Evolutionary conservation across 2,888 invertebrate genomes (phyloP), one percentile per base, ranked within the genome.

Genomic region (Ennomos quercinarius): DNA sequence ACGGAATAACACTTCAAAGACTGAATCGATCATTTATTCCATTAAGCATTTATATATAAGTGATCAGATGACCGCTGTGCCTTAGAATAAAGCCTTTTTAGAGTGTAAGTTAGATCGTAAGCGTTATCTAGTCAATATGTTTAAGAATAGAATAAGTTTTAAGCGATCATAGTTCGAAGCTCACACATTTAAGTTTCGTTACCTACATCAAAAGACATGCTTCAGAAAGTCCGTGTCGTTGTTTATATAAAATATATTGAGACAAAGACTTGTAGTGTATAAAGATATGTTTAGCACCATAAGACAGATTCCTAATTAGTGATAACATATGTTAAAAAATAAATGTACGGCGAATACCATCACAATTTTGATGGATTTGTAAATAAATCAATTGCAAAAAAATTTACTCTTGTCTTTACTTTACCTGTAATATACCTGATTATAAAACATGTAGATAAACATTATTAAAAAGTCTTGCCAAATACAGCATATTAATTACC

Each of bases 61-160:
- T 87, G 87, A 89, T 84, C 83, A 74, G 67, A 72, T 76, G 72
- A 82, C 78, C 84, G 88, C 90, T 90, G 91, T 91, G 91, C 91
- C 91, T 91, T 91, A 88, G 77, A 68, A 79, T 60, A 59, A 59
- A 84, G 79, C 83, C 84, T 88, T 87, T 57, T 39, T 66, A 51
- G 40, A 36, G n/a, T 55, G 5, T 68, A 63, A 57, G 27, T 76
- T 81, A 77, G 75, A 78, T 76, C 81, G 6, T 81, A 81, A 81
- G 80, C 86, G 89, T 86, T 91, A 84, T 87, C 92, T 92, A 92
- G 92, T 92, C 92, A 91, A 81, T 91, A 85, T 59, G 57, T 27
- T 72, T 72, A 88, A 86, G 87, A 41, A 9, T 40, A 27, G 0
- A 6, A 6, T 49, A 37, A 45, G 49, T 50, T 35, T 0, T 49